Conservation (phyloP, 2,888 invertebrate species). For the Piscicola geometra region DNA sequence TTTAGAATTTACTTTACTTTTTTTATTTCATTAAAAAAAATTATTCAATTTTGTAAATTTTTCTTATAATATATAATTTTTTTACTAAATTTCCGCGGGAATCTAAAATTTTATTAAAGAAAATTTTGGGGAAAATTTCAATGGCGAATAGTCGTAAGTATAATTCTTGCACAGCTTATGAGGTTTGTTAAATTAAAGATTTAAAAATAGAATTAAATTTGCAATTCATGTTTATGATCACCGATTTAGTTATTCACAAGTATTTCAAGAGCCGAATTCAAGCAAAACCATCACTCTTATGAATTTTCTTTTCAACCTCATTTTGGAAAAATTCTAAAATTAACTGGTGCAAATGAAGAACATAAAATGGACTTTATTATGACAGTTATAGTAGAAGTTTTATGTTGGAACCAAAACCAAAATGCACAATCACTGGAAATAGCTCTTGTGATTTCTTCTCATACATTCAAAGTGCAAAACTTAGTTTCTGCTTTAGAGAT, state of each 20-base stretch:
- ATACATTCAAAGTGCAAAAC: not conserved
- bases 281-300: not conserved
- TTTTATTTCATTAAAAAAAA: too few relatives aligned
- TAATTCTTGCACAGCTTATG: not conserved
- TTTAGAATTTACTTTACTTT: too few relatives aligned
- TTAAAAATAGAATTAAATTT: not conserved
- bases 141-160: too few relatives aligned
- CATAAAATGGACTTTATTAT: not conserved
- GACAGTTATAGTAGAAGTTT: not conserved
- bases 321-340: constrained; percentile 16
- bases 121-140: too few relatives aligned
- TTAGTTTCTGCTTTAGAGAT: not conserved
- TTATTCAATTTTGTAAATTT: too few relatives aligned
- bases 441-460: not conserved
- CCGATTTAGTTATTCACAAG: not conserved
- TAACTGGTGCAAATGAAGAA: not conserved
- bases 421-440: not conserved
- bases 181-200: not conserved
- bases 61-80: too few relatives aligned
- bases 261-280: not conserved
- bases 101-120: too few relatives aligned
- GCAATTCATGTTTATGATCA: not conserved
- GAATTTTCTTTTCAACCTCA: not conserved
- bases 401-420: not conserved
- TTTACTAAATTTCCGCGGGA: too few relatives aligned